Percentiles rank a stretch among this genome's conserved stretches.
Evolutionary conservation across 2,888 invertebrate species (phyloP).

Genomic region (Ommatoiulus sabulosus): DNA sequence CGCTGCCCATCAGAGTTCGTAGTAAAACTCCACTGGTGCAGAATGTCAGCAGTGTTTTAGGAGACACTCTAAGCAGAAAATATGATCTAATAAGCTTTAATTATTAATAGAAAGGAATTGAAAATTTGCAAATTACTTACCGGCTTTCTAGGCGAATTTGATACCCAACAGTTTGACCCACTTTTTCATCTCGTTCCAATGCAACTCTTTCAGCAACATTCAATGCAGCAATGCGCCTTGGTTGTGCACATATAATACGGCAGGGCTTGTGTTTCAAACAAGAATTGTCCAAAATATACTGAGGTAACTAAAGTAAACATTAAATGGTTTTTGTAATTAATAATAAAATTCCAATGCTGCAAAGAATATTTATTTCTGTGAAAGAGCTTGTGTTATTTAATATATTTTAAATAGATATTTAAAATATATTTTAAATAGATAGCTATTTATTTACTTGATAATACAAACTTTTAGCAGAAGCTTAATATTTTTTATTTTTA

Average conservation of each 20-base stretch:
- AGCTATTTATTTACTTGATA: too few relatives aligned
- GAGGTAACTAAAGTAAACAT: conserved; percentile 79
- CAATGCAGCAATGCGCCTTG: conserved; percentile 89
- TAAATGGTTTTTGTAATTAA: conserved; percentile 43
- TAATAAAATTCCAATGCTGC: too few relatives aligned
- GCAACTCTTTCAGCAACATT: conserved; percentile 91
- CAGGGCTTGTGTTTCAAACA: conserved; percentile 74
- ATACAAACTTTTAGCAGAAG: too few relatives aligned
- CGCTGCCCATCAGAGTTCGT: conserved; percentile 86
- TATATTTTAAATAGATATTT: too few relatives aligned
- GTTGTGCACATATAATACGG: conserved; percentile 93
- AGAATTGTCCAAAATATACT: conserved; percentile 86
- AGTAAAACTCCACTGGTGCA: conserved; percentile 93
- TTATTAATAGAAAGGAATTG: neutral
- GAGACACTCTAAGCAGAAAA: conserved; percentile 74
- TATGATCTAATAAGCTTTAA: neutral
- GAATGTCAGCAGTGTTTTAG: conserved; percentile 85
- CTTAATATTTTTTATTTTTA: too few relatives aligned
- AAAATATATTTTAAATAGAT: too few relatives aligned
- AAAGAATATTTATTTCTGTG: too few relatives aligned
- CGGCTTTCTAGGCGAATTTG: conserved; percentile 90
- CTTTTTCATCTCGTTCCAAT: conserved; percentile 82
- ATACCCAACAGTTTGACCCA: conserved; percentile 86
- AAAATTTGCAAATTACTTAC: conserved; percentile 64
- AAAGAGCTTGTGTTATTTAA: too few relatives aligned